Evolutionary conservation across 2,888 invertebrate genomes (phyloP).

Genomic region (Escarpia spicata): DNA sequence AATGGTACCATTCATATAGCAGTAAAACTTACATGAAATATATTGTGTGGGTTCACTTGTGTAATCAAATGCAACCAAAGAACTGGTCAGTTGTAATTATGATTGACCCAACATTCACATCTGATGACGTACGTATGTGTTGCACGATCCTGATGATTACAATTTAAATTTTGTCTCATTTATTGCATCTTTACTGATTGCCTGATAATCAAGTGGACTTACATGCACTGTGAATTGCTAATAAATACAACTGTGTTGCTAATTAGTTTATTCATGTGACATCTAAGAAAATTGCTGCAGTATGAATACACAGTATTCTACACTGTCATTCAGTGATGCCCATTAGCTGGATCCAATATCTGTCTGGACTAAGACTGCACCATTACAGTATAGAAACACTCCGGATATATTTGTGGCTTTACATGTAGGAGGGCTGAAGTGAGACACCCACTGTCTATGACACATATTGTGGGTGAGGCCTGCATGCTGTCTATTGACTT

Average conservation of each 20-base stretch:
- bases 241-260: slow-evolving; percentile 1
- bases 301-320: neutral
- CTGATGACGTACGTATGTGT: neutral
- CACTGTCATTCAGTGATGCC: neutral
- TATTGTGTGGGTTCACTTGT: neutral
- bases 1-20: neutral
- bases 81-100: neutral
- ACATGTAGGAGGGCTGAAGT: neutral
- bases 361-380: neutral
- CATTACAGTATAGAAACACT: neutral
- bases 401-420: neutral
- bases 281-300: neutral
- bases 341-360: neutral
- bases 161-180: neutral
- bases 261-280: neutral
- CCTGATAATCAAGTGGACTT: neutral
- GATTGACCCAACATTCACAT: neutral
- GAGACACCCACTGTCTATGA: neutral
- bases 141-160: neutral
- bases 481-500: neutral
- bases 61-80: neutral
- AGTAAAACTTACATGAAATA: neutral
- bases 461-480: neutral
- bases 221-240: neutral
- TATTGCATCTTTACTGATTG: neutral